These are phyloP conservation scores for Sarcophaga subvicina DNA, from an alignment of 2,888 invertebrate genomes.

Conservation along the genomic window DNA sequence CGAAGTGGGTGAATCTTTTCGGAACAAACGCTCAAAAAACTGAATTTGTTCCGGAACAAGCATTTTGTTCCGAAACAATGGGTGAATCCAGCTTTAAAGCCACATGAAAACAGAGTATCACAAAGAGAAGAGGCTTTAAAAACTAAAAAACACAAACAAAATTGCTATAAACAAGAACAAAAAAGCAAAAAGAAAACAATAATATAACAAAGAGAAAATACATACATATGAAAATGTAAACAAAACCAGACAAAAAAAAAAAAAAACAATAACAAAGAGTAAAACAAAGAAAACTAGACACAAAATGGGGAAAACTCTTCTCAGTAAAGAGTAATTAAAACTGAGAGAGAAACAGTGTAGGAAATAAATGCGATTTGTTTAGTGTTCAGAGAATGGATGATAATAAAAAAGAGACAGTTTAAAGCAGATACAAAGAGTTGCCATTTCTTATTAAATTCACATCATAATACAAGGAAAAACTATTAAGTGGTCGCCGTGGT, in stretches of 20 bases:
- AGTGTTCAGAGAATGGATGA: background rate
- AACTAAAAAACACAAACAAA: constrained; percentile 13
- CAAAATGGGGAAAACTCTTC: constrained; percentile 4
- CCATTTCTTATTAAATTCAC: background rate
- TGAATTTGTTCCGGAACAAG: too few relatives aligned
- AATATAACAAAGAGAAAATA: background rate
- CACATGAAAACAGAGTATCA: background rate
- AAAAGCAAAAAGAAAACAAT: background rate
- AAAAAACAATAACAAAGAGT: constrained; percentile 4
- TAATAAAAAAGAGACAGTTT: constrained; percentile 1
- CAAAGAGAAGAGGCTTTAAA: background rate
- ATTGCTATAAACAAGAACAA: constrained; percentile 13
- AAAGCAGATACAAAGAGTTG: constrained; percentile 26
- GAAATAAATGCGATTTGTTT: background rate
- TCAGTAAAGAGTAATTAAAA: constrained; percentile 15
- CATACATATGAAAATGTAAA: constrained; percentile 1
- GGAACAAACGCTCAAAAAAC: too few relatives aligned
- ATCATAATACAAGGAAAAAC: too few relatives aligned
- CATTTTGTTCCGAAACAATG: too few relatives aligned
- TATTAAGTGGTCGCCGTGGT: too few relatives aligned
- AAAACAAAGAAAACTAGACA: constrained; percentile 9
- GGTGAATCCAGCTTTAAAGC: background rate
- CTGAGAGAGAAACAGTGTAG: background rate
- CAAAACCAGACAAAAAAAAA: background rate
- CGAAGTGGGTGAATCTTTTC: too few relatives aligned